phyloP scores from a whole-genome alignment of 2,888 invertebrate genomes.

The Drosophila anomelani region DNA sequence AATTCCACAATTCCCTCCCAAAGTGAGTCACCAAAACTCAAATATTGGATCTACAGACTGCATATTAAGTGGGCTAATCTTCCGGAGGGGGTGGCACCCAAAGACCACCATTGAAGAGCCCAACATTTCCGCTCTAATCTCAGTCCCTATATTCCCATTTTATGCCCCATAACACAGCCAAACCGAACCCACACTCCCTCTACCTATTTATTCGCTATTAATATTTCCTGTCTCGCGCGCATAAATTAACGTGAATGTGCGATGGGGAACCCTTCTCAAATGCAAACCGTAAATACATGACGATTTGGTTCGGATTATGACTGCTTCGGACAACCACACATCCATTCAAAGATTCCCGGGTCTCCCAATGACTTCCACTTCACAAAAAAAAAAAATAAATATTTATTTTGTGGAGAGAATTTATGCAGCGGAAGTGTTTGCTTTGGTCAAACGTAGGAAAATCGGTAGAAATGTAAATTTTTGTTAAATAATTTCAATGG shows the following conservation, averaged over 20 bases:
- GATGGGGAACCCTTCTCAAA: conserved; percentile 66
- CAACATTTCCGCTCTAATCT: conserved; percentile 58
- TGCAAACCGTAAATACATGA: conserved; percentile 26
- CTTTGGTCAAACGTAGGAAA: conserved; percentile 56
- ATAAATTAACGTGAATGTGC: conserved; percentile 65
- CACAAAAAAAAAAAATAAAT: conserved; percentile 7
- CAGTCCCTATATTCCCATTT: conserved; percentile 11
- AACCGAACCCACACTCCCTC: conserved; percentile 25
- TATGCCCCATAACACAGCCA: conserved; percentile 1
- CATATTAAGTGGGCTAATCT: conserved; percentile 24
- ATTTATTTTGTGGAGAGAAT: conserved; percentile 15
- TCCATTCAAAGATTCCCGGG: conserved; percentile 9
- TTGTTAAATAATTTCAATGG: conserved; percentile 68
- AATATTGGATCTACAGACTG: conserved; percentile 13
- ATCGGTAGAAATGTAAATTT: conserved; percentile 57
- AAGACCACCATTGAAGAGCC: conserved; percentile 49
- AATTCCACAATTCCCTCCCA: background rate
- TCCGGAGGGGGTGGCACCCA: background rate
- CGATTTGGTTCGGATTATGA: conserved; percentile 61
- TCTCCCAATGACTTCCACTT: conserved; percentile 15
- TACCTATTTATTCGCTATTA: conserved; percentile 59
- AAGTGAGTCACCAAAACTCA: conserved; percentile 47
- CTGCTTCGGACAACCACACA: conserved; percentile 60
- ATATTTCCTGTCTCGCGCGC: conserved; percentile 77
- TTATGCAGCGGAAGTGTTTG: conserved; percentile 70